Evolutionary conservation across 1,140 invertebrate genomes (phyloP).

Genomic region (Listronotus oregonensis): DNA sequence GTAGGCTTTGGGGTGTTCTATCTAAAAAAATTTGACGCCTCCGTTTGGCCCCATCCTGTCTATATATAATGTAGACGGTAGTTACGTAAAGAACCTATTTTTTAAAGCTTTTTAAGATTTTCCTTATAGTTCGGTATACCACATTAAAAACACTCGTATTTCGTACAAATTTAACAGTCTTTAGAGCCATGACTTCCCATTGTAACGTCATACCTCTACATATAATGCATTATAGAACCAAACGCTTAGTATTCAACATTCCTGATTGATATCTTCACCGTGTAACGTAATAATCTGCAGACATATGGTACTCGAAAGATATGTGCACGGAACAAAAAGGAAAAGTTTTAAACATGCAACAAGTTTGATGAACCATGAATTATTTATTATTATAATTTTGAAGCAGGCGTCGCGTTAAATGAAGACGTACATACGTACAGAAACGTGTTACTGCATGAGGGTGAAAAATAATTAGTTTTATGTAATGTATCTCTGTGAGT

Average conservation of each 20-base stretch:
- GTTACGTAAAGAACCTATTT: too few species aligned
- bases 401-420: neutral
- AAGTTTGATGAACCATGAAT: slow-evolving; percentile 23
- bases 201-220: neutral
- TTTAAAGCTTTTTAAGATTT: too few species aligned
- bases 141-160: too few species aligned
- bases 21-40: too few species aligned
- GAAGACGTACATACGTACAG: neutral
- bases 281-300: slow-evolving; percentile 18
- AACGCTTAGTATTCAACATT: slow-evolving; percentile 12
- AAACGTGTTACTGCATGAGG: neutral
- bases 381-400: slow-evolving; percentile 13
- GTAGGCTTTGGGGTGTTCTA: too few species aligned
- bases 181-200: too few species aligned
- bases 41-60: too few species aligned
- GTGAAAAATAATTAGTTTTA: neutral
- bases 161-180: too few species aligned
- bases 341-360: slow-evolving; percentile 15
- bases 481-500: too few species aligned
- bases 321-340: slow-evolving; percentile 14
- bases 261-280: slow-evolving; percentile 16
- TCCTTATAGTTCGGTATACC: too few species aligned
- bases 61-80: too few species aligned
- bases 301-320: slow-evolving; percentile 15
- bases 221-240: slow-evolving; percentile 3